Evolutionary conservation across 2,113 vertebrate genomes (phyloP).

Genomic region (Herpailurus yagouaroundi): DNA sequence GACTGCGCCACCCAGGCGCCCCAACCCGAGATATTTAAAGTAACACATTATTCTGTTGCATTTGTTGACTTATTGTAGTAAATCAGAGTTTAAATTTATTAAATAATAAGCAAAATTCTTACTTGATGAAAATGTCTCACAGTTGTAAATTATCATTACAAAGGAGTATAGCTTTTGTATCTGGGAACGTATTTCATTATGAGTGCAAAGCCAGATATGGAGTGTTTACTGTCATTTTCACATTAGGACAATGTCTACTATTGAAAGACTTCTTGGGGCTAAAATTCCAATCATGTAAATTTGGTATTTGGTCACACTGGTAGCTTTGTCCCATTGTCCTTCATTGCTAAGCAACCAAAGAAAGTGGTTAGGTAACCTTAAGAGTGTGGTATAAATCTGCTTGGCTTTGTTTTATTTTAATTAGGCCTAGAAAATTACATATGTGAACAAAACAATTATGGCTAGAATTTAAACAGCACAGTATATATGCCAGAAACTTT

Average conservation of each 20-base stretch:
- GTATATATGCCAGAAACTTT: not conserved
- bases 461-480: not conserved
- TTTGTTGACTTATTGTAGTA: constrained; percentile 3
- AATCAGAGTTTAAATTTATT: not conserved
- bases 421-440: not conserved
- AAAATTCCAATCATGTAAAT: constrained; percentile 44
- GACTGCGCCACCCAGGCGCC: too few species aligned
- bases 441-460: not conserved
- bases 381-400: not conserved
- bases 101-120: not conserved
- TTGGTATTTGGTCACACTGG: constrained; percentile 24
- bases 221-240: not conserved
- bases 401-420: constrained; percentile 10
- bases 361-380: not conserved
- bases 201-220: not conserved
- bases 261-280: constrained; percentile 15
- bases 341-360: constrained; percentile 52
- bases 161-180: not conserved
- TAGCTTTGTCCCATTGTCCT: constrained; percentile 19
- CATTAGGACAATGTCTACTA: not conserved
- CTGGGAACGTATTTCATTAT: not conserved
- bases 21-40: not conserved
- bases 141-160: not conserved
- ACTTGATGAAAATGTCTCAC: not conserved
- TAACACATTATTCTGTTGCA: not conserved